phyloP scores from a whole-genome alignment of 1,140 invertebrate genomes.

The Drosophila watanabei region DNA sequence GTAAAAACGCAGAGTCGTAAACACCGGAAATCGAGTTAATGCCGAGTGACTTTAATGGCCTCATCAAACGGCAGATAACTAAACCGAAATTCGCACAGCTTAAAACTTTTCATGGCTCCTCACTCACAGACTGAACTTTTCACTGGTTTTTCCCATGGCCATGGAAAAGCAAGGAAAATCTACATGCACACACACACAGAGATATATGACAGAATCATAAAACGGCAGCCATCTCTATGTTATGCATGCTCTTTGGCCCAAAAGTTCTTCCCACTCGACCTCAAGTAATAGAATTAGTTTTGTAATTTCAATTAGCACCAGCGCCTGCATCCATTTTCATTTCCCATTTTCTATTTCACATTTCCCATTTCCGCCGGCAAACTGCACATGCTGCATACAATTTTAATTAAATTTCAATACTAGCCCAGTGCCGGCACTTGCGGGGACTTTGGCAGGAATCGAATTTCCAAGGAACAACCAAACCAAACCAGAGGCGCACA shows the following conservation, averaged over 20 bases:
- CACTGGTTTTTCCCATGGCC: conserved; percentile 1
- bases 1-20: neutral
- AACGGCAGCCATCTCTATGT: neutral
- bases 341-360: conserved; percentile 22
- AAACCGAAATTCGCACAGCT: conserved; percentile 2
- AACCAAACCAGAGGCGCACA: neutral
- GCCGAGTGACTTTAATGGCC: conserved; percentile 6
- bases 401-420: conserved; percentile 65
- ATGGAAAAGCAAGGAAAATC: neutral
- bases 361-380: conserved; percentile 19
- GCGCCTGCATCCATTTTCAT: conserved; percentile 16
- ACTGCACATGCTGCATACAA: conserved; percentile 39
- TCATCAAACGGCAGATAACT: conserved; percentile 1
- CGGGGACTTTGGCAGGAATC: conserved; percentile 29
- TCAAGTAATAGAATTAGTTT: conserved; percentile 20
- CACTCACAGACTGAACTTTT: neutral
- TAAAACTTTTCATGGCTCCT: conserved; percentile 25
- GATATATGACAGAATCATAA: neutral
- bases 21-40: conserved; percentile 8
- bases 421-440: conserved; percentile 29
- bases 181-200: too few relatives aligned
- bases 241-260: conserved; percentile 7
- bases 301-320: conserved; percentile 50
- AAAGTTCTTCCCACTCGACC: conserved; percentile 2
- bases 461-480: conserved; percentile 22